Percentiles rank a stretch among this genome's conserved stretches.
Conservation (phyloP, 2,888 invertebrate species). For the Aphidoletes aphidimyza region DNA sequence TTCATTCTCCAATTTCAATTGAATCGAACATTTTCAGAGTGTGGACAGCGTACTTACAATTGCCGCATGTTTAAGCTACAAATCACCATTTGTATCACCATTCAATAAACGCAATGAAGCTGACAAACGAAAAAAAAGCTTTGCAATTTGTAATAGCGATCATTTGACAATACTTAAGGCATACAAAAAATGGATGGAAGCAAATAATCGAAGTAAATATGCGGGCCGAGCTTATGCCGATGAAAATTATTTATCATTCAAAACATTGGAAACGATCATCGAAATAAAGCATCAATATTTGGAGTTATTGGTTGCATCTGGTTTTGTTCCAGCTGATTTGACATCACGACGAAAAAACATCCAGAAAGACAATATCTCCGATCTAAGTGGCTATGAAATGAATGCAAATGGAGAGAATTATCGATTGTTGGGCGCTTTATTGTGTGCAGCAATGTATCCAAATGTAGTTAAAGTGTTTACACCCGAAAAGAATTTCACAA, state of each 20-base stretch:
- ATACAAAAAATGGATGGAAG: conserved; percentile 87
- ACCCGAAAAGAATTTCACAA: conserved; percentile 80
- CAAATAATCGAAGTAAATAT: conserved; percentile 73
- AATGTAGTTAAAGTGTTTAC: conserved; percentile 85
- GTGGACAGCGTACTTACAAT: conserved; percentile 92
- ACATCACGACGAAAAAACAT: conserved; percentile 67
- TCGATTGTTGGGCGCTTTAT: conserved; percentile 80
- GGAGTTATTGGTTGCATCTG: conserved; percentile 79
- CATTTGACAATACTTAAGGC: conserved; percentile 87
- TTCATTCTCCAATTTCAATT: conserved; percentile 60
- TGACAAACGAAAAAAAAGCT: conserved; percentile 77
- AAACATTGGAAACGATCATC: conserved; percentile 83
- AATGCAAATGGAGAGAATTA: conserved; percentile 81
- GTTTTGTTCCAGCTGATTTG: conserved; percentile 79
- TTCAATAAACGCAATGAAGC: conserved; percentile 78
- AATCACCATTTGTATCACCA: conserved; percentile 81
- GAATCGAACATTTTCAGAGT: conserved; percentile 69
- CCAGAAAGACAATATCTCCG: conserved; percentile 73
- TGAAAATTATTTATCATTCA: conserved; percentile 84
- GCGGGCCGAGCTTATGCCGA: conserved; percentile 83
- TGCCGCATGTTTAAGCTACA: conserved; percentile 83
- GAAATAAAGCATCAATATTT: conserved; percentile 87
- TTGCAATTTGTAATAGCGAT: conserved; percentile 84
- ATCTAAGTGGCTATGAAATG: conserved; percentile 74
- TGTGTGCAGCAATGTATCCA: conserved; percentile 93